Conservation (phyloP, 2,888 invertebrate genomes). For the Heliconius aoede region DNA sequence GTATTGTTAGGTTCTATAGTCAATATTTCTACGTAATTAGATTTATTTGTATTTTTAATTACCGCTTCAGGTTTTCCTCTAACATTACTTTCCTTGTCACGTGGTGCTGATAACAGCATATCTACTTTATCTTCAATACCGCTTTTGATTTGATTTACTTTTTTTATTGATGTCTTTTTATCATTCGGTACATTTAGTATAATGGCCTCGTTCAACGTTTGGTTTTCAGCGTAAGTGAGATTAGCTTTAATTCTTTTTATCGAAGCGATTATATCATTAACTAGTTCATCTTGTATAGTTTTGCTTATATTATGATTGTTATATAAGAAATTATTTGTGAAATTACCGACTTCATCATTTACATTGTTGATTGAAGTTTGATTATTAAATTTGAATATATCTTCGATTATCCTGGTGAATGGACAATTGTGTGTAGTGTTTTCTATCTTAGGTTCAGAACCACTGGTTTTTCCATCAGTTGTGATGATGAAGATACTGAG, state of each 20-base stretch:
- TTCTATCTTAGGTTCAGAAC: constrained; percentile 48
- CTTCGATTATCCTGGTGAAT: constrained; percentile 74
- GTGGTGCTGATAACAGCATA: constrained; percentile 42
- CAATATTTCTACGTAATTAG: constrained; percentile 71
- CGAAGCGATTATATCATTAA: constrained; percentile 74
- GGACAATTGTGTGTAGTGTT: constrained; percentile 68
- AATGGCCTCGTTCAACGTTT: constrained; percentile 72
- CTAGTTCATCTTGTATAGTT: constrained; percentile 67
- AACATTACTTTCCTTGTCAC: constrained; percentile 35
- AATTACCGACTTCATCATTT: background rate
- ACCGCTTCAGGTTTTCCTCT: constrained; percentile 37
- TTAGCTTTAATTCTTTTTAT: constrained; percentile 76
- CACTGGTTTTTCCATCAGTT: constrained; percentile 51
- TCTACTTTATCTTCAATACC: constrained; percentile 70
- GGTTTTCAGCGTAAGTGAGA: constrained; percentile 58
- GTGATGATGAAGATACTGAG: constrained; percentile 51
- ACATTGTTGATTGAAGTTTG: constrained; percentile 53
- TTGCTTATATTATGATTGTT: constrained; percentile 59
- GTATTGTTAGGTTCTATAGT: constrained; percentile 75
- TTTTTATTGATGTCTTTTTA: constrained; percentile 50
- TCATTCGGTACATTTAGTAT: constrained; percentile 60
- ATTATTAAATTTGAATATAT: constrained; percentile 71
- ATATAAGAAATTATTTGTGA: constrained; percentile 80
- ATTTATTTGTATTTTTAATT: constrained; percentile 51
- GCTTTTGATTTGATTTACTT: constrained; percentile 63